These are phyloP conservation scores for Aythya baeri DNA, from an alignment of 2,113 vertebrate species.

Conservation along the genomic window DNA sequence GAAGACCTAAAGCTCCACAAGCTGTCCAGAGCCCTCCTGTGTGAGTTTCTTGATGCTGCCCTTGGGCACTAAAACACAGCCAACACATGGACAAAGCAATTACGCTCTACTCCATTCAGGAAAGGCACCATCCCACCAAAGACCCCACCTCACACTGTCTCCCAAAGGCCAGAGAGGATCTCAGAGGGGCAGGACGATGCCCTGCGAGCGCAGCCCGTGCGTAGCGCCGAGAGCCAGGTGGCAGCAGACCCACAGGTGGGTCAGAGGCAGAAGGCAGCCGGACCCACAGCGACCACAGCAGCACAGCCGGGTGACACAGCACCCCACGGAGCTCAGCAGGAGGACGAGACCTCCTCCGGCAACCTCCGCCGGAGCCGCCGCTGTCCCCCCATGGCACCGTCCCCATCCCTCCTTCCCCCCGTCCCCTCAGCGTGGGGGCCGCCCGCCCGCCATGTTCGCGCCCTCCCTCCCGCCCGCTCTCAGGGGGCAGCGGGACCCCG, in stretches of 20 bases:
- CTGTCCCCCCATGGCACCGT: not conserved
- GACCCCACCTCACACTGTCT: rapidly evolving
- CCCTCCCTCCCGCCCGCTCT: not conserved
- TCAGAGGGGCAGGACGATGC: not conserved
- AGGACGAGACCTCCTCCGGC: not conserved
- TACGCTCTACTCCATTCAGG: not conserved
- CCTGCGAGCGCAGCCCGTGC: rapidly evolving
- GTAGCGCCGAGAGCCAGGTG: no score
- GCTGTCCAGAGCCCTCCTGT: not conserved
- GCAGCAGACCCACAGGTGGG: no score
- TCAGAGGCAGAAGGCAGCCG: rapidly evolving
- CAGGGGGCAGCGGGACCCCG: not conserved
- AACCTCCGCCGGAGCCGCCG: not conserved
- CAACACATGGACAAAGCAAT: not conserved
- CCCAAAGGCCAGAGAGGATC: not conserved
- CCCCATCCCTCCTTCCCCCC: not conserved
- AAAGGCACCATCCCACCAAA: not conserved
- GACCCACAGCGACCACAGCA: not conserved
- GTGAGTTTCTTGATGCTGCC: not conserved
- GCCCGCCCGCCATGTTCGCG: not conserved
- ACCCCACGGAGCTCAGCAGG: rapidly evolving
- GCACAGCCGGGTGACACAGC: not conserved
- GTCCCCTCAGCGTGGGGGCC: not conserved
- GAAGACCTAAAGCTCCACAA: not conserved
- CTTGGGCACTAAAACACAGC: not conserved